Evolutionary conservation across 2,797 vertebrate genomes (phyloP).

Genomic region (Acrocephalus scirpaceus): DNA sequence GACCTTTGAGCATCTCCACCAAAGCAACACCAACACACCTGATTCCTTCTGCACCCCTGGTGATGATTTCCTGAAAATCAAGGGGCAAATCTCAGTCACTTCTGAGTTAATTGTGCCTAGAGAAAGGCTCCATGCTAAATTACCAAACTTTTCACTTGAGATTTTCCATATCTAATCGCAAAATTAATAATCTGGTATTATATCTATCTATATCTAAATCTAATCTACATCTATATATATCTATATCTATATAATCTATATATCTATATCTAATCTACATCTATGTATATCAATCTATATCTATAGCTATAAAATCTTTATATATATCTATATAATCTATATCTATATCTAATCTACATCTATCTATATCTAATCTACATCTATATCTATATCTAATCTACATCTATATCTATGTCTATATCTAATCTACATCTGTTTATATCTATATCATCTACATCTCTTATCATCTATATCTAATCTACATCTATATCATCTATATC

Average conservation of each 20-base stretch:
- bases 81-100: not conserved
- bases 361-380: not conserved
- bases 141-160: not conserved
- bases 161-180: not conserved
- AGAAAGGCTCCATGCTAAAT: not conserved
- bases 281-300: not conserved
- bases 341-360: not conserved
- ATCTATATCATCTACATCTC: not conserved
- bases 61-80: not conserved
- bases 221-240: not conserved
- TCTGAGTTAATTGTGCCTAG: not conserved
- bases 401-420: too few species aligned
- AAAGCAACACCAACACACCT: not conserved
- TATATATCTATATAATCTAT: not conserved
- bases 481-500: not conserved
- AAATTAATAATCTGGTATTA: not conserved
- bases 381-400: too few species aligned
- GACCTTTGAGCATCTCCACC: not conserved
- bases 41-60: not conserved
- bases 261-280: not conserved
- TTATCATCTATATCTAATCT: too few species aligned
- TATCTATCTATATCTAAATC: not conserved
- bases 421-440: too few species aligned
- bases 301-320: too few species aligned
- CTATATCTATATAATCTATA: not conserved